phyloP scores from a whole-genome alignment of 2,797 vertebrate species.

The Ctenochaetus hawaiiensis region DNA sequence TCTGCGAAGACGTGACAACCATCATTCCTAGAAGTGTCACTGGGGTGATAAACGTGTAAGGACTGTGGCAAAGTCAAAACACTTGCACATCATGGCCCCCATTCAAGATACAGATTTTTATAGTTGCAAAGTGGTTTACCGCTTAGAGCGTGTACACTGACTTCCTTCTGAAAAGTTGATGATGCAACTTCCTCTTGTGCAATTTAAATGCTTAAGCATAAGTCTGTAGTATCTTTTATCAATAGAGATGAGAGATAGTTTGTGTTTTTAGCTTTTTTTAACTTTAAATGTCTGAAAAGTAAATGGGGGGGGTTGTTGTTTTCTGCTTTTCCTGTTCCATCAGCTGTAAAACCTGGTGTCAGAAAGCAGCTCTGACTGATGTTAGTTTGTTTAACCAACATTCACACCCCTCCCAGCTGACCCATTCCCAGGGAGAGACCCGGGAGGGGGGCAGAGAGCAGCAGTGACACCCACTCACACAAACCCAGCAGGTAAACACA shows the following conservation, averaged over 20 bases:
- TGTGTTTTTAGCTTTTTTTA: background rate
- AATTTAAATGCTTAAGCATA: conserved; percentile 48
- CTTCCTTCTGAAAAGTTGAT: conserved; percentile 39
- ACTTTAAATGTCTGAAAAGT: conserved; percentile 3
- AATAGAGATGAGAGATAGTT: conserved; percentile 15
- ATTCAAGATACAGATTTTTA: conserved; percentile 51
- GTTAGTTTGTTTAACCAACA: conserved; percentile 64
- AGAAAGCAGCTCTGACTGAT: conserved; percentile 40
- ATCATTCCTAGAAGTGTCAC: conserved; percentile 73
- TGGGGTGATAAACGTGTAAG: conserved; percentile 42
- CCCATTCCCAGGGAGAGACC: conserved; percentile 39
- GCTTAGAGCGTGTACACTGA: conserved; percentile 16
- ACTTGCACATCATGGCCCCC: conserved; percentile 23
- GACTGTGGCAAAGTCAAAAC: conserved; percentile 40
- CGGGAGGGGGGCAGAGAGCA: conserved; percentile 29
- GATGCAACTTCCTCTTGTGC: conserved; percentile 67
- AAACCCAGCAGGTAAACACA: conserved; percentile 56
- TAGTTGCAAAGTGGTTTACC: conserved; percentile 59
- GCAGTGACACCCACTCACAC: conserved; percentile 49
- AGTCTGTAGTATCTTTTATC: background rate
- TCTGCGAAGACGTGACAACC: conserved; percentile 61
- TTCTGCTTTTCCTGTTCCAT: conserved; percentile 11
- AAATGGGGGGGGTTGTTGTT: conserved; percentile 4
- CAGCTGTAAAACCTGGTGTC: conserved; percentile 21
- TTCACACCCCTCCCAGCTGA: conserved; percentile 45